Evolutionary conservation across 1,140 invertebrate species (phyloP).

Genomic region (Zaprionus ghesquierei): DNA sequence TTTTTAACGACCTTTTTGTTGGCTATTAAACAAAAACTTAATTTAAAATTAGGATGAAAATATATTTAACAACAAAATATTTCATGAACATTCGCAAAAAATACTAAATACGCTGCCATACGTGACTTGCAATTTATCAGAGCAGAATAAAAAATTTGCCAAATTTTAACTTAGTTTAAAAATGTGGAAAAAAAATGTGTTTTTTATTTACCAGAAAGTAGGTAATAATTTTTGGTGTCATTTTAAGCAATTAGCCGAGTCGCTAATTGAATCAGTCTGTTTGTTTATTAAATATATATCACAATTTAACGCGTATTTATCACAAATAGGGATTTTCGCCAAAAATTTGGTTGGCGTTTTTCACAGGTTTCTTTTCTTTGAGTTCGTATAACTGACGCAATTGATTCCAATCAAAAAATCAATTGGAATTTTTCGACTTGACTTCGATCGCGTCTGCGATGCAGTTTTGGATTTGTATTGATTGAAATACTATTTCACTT

Average conservation of each 20-base stretch:
- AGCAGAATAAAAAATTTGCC: neutral
- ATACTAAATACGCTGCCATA: neutral
- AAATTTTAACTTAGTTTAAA: neutral
- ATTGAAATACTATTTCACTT: neutral
- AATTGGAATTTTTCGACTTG: conserved; percentile 48
- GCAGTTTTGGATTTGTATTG: neutral
- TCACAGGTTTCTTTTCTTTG: conserved; percentile 45
- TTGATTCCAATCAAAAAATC: conserved; percentile 59
- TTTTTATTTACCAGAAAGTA: conserved; percentile 72
- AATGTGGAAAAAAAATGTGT: neutral
- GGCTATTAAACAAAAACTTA: too few species aligned
- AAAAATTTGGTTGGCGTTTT: conserved; percentile 7
- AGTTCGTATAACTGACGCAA: too few species aligned
- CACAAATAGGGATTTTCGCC: conserved; percentile 45
- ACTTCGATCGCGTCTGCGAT: conserved; percentile 15
- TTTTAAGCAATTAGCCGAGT: conserved; percentile 30
- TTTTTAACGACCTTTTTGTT: neutral
- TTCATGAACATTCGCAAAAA: neutral
- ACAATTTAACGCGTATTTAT: conserved; percentile 45
- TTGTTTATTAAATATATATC: conserved; percentile 32
- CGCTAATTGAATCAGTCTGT: conserved; percentile 62
- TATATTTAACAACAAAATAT: too few species aligned
- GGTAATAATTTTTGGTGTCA: conserved; percentile 77
- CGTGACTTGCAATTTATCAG: neutral
- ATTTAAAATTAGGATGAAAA: neutral